These are phyloP conservation scores for Plebejus argus DNA, from an alignment of 2,888 invertebrate genomes.

Conservation along the genomic window DNA sequence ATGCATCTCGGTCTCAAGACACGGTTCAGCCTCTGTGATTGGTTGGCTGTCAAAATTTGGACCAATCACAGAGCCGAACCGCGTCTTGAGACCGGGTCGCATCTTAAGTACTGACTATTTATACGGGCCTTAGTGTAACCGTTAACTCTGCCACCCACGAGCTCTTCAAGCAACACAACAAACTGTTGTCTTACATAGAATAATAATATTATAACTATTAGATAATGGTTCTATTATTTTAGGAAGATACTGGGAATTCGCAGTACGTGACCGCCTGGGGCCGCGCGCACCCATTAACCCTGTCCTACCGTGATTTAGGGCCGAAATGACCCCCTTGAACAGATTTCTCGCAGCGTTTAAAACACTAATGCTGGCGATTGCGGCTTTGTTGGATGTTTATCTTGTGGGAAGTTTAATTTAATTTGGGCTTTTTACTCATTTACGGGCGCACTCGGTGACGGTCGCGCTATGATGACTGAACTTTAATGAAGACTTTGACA, in stretches of 20 bases:
- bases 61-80: no score
- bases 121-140: no score
- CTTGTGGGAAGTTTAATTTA: constrained; percentile 10
- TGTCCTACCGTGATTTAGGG: constrained; percentile 75
- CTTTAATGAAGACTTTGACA: no score
- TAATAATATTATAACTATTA: neutral
- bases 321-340: constrained; percentile 60
- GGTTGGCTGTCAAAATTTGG: no score
- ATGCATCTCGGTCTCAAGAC: no score
- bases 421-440: neutral
- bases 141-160: no score
- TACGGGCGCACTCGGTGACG: neutral
- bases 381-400: constrained; percentile 36
- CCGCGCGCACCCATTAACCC: constrained; percentile 66
- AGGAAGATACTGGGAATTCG: neutral
- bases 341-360: constrained; percentile 65
- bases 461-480: neutral
- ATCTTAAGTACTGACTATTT: no score
- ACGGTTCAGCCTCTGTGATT: no score
- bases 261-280: constrained; percentile 14
- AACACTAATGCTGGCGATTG: constrained; percentile 49
- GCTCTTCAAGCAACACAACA: no score
- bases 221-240: constrained; percentile 15
- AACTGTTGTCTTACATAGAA: no score
- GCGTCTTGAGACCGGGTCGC: no score